Evolutionary conservation across 2,113 vertebrate genomes (phyloP).

Genomic region (Callospermophilus lateralis): DNA sequence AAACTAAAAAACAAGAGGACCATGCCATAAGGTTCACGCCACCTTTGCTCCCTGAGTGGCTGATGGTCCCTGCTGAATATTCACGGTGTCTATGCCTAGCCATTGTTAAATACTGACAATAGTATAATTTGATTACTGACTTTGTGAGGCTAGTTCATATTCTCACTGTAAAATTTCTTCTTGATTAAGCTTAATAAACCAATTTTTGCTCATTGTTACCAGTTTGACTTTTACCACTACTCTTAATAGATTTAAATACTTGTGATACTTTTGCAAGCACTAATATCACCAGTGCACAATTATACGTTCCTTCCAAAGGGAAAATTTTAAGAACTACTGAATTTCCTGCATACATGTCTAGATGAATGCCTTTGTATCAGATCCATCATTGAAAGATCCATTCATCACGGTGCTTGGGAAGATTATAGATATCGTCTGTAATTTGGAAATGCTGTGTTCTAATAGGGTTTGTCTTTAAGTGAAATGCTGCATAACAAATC

Average conservation of each 20-base stretch:
- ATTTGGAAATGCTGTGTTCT: slow-evolving; percentile 47
- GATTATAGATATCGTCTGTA: neutral
- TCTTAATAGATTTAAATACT: slow-evolving; percentile 27
- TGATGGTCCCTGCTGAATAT: neutral
- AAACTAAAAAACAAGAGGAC: neutral
- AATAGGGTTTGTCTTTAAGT: slow-evolving; percentile 2
- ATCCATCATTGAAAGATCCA: neutral
- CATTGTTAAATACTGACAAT: slow-evolving; percentile 42
- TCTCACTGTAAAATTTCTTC: slow-evolving; percentile 54
- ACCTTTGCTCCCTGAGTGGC: neutral
- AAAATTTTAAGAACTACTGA: neutral
- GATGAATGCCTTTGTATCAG: neutral
- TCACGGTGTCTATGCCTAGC: neutral
- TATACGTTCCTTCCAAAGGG: neutral
- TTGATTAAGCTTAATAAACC: slow-evolving; percentile 27
- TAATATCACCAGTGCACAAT: neutral
- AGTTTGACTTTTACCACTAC: slow-evolving; percentile 18
- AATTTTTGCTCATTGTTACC: slow-evolving; percentile 36
- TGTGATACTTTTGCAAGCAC: neutral
- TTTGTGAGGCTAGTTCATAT: neutral
- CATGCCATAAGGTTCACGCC: neutral
- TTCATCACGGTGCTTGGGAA: neutral
- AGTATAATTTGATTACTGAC: neutral
- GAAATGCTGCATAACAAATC: neutral
- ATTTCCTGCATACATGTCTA: neutral